Evolutionary conservation across 2,797 vertebrate genomes (phyloP).

Genomic region (Limosa lapponica): DNA sequence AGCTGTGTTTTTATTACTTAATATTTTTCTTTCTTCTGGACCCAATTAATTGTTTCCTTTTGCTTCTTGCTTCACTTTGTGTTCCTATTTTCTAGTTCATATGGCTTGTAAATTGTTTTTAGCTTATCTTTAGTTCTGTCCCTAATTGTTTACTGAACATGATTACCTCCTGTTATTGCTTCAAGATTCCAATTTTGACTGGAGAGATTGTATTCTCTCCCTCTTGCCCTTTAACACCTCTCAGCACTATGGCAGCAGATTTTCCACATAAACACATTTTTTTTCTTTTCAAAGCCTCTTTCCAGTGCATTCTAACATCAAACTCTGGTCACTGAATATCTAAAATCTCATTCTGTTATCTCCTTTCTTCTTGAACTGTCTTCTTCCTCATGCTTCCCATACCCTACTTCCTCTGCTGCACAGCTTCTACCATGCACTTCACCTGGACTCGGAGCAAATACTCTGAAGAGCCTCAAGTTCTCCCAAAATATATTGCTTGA

Average conservation of each 20-base stretch:
- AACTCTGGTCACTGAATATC: background rate
- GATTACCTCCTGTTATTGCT: constrained; percentile 12
- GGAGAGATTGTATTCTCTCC: background rate
- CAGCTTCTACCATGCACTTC: background rate
- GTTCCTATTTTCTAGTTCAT: constrained; percentile 47
- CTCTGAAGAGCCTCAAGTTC: background rate
- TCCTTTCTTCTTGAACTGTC: background rate
- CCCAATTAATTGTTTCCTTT: background rate
- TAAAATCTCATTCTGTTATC: background rate
- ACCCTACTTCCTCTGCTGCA: background rate
- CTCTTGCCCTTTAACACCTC: background rate
- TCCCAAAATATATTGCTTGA: background rate
- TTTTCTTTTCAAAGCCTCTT: background rate
- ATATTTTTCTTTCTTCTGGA: background rate
- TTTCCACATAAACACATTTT: background rate
- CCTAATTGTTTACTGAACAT: constrained; percentile 38
- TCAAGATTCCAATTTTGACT: constrained; percentile 9
- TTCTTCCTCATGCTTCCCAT: background rate
- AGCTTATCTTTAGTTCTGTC: background rate
- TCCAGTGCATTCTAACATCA: background rate
- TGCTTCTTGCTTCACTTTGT: background rate
- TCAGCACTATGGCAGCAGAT: background rate
- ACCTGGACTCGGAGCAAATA: background rate
- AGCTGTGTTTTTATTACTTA: background rate
- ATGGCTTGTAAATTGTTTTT: constrained; percentile 36